A percentile compares a stretch with the other conserved stretches of the same genome.
These are phyloP conservation scores for Oreochromis grahami DNA, from an alignment of 2,797 vertebrate genomes.

Conservation along the genomic window DNA sequence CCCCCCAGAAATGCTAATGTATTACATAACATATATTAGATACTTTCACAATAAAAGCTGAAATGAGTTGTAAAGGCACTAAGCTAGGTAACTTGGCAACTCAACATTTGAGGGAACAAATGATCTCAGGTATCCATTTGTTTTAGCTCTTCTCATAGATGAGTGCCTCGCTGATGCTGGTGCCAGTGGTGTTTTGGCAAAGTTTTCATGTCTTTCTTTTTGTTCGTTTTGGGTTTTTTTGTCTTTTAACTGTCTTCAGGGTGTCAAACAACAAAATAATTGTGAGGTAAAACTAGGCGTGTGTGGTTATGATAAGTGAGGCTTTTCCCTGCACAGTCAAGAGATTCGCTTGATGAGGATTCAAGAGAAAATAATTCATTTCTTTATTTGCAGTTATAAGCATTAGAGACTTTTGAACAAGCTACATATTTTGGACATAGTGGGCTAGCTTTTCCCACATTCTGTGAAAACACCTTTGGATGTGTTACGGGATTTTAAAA, in stretches of 20 bases:
- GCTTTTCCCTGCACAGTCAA: background rate
- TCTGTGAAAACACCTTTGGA: background rate
- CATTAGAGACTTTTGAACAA: background rate
- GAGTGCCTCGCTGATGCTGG: background rate
- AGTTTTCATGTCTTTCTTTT: background rate
- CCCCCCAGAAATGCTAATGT: background rate
- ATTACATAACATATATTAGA: background rate
- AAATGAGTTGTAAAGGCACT: background rate
- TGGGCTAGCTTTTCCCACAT: background rate
- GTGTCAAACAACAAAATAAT: background rate
- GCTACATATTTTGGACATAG: background rate
- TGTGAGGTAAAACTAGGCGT: background rate
- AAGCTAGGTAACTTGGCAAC: background rate
- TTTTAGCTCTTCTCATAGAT: background rate
- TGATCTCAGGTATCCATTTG: background rate
- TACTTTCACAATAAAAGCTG: background rate
- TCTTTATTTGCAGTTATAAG: background rate
- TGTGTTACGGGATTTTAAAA: no score
- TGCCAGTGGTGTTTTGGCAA: background rate
- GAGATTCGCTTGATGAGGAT: background rate
- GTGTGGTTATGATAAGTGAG: background rate
- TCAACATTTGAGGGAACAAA: background rate
- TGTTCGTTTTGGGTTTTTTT: background rate
- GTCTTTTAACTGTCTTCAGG: background rate
- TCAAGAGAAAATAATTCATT: background rate